A percentile compares a stretch with the other conserved stretches of the same genome.
These are phyloP conservation scores for Steinernema khuongi DNA, from an alignment of 1,140 invertebrate species.

Conservation along the genomic window DNA sequence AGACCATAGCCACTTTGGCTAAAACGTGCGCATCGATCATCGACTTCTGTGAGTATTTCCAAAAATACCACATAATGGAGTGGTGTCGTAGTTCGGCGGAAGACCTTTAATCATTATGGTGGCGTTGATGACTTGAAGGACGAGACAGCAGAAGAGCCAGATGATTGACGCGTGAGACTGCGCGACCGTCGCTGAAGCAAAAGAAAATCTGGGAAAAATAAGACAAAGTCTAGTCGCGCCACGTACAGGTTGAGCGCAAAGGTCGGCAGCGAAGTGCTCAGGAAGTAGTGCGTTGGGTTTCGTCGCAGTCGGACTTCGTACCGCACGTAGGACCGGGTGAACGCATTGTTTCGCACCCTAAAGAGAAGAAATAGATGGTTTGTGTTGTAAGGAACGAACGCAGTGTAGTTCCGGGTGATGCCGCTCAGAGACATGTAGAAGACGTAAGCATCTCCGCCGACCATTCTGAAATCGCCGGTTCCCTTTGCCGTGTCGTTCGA, in stretches of 20 bases:
- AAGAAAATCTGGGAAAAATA: not conserved
- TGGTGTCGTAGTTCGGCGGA: not conserved
- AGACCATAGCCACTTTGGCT: not conserved
- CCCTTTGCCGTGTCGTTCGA: not conserved
- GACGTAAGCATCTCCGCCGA: not conserved
- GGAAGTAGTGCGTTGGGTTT: not conserved
- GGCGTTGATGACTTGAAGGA: not conserved
- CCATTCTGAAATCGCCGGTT: not conserved
- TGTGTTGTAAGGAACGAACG: not conserved
- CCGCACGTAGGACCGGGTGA: not conserved
- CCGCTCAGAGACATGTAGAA: not conserved
- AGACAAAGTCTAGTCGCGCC: not conserved
- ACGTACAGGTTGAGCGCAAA: not conserved
- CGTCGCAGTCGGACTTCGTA: not conserved
- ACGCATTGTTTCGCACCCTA: not conserved
- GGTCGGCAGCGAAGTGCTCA: not conserved
- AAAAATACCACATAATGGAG: constrained; percentile 1
- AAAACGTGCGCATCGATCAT: not conserved
- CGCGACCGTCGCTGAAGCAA: not conserved
- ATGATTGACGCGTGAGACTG: not conserved
- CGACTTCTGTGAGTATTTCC: not conserved
- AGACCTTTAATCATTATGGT: not conserved
- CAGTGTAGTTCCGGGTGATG: not conserved
- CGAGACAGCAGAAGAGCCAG: not conserved
- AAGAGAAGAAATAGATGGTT: not conserved